Evolutionary conservation across 2,797 vertebrate species (phyloP), one percentile per base, ranked within the genome.

Genomic region (Anableps anableps): DNA sequence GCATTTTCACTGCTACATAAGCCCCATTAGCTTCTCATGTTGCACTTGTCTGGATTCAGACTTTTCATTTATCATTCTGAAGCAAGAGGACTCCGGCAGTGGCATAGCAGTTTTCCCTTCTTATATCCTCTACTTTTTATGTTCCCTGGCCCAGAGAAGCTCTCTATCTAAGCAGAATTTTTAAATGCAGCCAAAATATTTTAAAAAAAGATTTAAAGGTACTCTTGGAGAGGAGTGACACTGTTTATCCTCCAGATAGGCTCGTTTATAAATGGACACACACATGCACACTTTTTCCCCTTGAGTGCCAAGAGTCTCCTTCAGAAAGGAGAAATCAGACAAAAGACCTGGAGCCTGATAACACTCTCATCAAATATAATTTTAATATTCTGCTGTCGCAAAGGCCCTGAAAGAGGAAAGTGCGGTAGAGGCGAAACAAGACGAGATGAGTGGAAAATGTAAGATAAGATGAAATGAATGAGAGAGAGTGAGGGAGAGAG

Each of bases 381-480:
- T 94, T 94, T 92, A 95, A 95, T 95, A 95, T 94, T 92, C 90
- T 0, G 48, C 82, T 26, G 71, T 85, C 81, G 90, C 84, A 90
- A 89, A 91, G 77, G 78, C 85, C 80, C 83, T 85, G 83, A 89
- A 86, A 86, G 83, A 86, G 90, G 82, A 82, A 88, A 72, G 89
- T 80, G 75, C 81, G 29, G 85, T 80, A 70, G 75, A 83, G 86
- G 87, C 80, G 72, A 86, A 92, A 84, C 83, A 23, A 90, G 83
- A 92, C 73, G 89, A 90, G 83, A 92, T 87, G 91, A 90, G 91
- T 85, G 89, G 90, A 87, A 93, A 95, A 92, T 87, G 83, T 88
- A 88, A 89, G 93, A 93, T 93, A 94, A 94, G 93, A 93, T 93
- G 76, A 93, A 93, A 90, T 92, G 90, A 94, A 91, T 89, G 89